Evolutionary conservation across 2,888 invertebrate genomes (phyloP), one percentile per base, ranked within the genome.

Genomic region (Chirona hameri): DNA sequence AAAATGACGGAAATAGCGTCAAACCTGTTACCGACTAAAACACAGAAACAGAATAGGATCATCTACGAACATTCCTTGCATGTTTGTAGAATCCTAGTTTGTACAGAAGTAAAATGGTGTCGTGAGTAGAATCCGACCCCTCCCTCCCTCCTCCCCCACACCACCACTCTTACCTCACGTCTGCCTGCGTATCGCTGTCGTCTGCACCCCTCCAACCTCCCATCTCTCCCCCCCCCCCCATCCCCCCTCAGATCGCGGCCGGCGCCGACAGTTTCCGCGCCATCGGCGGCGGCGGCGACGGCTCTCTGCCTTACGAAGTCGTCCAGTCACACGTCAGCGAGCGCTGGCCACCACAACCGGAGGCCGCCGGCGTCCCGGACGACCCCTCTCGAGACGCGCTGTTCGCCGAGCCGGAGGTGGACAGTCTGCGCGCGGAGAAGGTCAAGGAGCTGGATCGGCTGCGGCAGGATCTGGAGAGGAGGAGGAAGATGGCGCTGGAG

Each of bases 371-470:
- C 0, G 84, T 89, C 82, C 89, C 90, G 0, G 91, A 91, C 76
- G 92, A 93, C 88, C 93, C 93, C 0, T 91, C 91, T 0, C 91
- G 91, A 83, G 93, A 93, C 87, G 88, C 90, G 0, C 92, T 92
- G 85, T 93, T 92, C 87, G 89, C 89, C 82, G 94, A 94, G 86
- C 89, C 91, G 9, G 88, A 91, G n/a, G 91, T 94, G 84, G 93
- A 94, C 86, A 89, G 91, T 83, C 88, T 93, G 86, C 89, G 92
- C 83, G 89, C 89, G 0, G 92, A 92, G 86, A 93, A 93, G 86
- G 91, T 93, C 87, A 91, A 93, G 87, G 93, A 89, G 84, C 84
- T 84, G n/a, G 29, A 48, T n/a, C 79, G 72, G 2, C 72, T 72
- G 18, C 72, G 72, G 39, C 72, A 72, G 72, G 72, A 72, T 31